Base-by-base conservation (phyloP, 2,797 vertebrate species). In the Microctenopoma lineatum region DNA sequence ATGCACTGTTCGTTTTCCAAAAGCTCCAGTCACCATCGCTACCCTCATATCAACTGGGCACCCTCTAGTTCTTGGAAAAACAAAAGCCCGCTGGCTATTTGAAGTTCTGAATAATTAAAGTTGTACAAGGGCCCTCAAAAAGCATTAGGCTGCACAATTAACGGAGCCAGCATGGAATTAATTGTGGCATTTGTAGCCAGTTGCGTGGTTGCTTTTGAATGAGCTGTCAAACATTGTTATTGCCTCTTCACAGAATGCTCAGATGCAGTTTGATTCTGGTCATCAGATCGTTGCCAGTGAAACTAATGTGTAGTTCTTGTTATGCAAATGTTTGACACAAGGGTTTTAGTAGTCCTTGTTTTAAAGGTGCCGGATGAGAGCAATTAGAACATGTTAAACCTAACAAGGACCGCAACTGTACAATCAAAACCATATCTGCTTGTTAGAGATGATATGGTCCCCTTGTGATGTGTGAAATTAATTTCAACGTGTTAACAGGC, bases 41-140 rank as follows among this genome's bases (percentile, higher is more conserved):
- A 7, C 42, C 71, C 53, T 32, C 42, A 16, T 69, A 77, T 79
- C 80, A 75, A 59, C 66, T 7, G 52, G 48, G 36, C 50, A 46
- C 77, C 52, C 21, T 61, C 73, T 52, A 47, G 46, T 74, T 74
- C 56, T 68, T 55, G 13, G 42, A 66, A 68, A 74, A 79, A 75
- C 70, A 80, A 81, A 85, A 84, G 81, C 74, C 69, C 54, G 63
- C 63, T 47, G 80, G 80, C 81, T 58, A 71, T 87, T 85, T 88
- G 67, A 87, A 87, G 84, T 79, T 65, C 59, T 87, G 69, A 90
- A 87, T 88, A 88, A 87, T 90, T 87, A 77, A 84, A 84, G 64
- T 67, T 60, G 73, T 73, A 79, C 77, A 70, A 84, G 68, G 71
- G 61, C 86, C 67, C 77, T 84, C 51, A 56, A 65, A 83, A 84